A percentile compares a stretch with the other conserved stretches of the same genome.
Evolutionary conservation across 1,140 invertebrate species (phyloP).

Genomic region (Bombus breviceps): DNA sequence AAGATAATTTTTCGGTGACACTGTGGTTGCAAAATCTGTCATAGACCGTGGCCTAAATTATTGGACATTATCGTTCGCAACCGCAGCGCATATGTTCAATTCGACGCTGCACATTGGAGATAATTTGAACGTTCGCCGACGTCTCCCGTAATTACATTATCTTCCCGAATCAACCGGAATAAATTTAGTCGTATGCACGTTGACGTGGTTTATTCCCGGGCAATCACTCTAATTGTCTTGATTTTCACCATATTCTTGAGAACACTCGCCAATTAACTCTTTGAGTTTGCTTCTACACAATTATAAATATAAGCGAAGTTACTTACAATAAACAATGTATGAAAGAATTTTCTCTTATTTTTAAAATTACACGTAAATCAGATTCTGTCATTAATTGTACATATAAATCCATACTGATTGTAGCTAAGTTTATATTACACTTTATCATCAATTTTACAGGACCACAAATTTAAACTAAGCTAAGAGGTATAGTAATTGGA

Average conservation of each 20-base stretch:
- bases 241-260: background rate
- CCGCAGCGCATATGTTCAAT: conserved; percentile 12
- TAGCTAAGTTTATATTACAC: too few relatives aligned
- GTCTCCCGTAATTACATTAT: conserved; percentile 28
- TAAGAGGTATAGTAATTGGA: too few relatives aligned
- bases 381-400: too few relatives aligned
- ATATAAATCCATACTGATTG: too few relatives aligned
- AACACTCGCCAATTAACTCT: background rate
- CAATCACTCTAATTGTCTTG: conserved; percentile 11
- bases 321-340: too few relatives aligned
- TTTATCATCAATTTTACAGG: too few relatives aligned
- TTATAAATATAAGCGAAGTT: background rate
- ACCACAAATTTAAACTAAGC: too few relatives aligned
- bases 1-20: background rate
- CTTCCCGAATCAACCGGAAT: conserved; percentile 41
- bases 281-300: too few relatives aligned
- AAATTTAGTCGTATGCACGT: conserved; percentile 35
- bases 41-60: conserved; percentile 11
- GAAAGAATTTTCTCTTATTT: too few relatives aligned
- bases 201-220: conserved; percentile 1
- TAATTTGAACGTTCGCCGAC: conserved; percentile 32
- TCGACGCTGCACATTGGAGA: conserved; percentile 21
- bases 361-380: too few relatives aligned
- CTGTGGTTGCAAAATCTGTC: conserved; percentile 6
- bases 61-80: conserved; percentile 24